A percentile compares a stretch with the other conserved stretches of the same genome.
Conservation (phyloP, 53 echinoderm and acorn worm genomes). For the Paracentrotus lividus region DNA sequence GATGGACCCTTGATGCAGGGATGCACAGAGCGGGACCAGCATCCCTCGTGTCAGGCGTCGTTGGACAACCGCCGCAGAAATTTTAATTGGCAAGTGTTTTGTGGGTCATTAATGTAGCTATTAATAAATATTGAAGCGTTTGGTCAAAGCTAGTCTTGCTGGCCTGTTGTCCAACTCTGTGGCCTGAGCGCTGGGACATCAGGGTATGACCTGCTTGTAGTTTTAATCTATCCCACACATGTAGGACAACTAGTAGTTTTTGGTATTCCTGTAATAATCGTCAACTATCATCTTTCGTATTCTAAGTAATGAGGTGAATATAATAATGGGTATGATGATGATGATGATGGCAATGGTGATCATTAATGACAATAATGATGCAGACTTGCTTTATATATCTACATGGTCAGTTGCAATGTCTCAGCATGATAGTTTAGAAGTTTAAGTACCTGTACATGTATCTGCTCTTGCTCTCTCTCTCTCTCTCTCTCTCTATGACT, state of each 20-base stretch:
- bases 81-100: slow-evolving; percentile 66
- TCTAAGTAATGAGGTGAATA: too few species aligned
- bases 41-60: slow-evolving; percentile 8
- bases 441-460: too few species aligned
- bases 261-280: too few species aligned
- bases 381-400: too few species aligned
- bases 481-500: not conserved
- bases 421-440: too few species aligned
- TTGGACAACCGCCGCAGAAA: slow-evolving; percentile 42
- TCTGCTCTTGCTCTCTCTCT: not conserved
- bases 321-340: not conserved
- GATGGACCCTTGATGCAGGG: not conserved
- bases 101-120: slow-evolving; percentile 64
- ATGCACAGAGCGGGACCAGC: not conserved
- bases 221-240: not conserved
- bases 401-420: too few species aligned
- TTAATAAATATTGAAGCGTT: slow-evolving; percentile 48
- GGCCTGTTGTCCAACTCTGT: not conserved
- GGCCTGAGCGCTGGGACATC: not conserved
- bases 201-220: not conserved
- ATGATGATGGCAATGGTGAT: not conserved
- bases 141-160: not conserved
- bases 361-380: not conserved
- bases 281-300: too few species aligned
- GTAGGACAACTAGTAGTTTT: too few species aligned